Evolutionary conservation across 2,797 vertebrate genomes (phyloP).

Genomic region (Anniella stebbinsi): DNA sequence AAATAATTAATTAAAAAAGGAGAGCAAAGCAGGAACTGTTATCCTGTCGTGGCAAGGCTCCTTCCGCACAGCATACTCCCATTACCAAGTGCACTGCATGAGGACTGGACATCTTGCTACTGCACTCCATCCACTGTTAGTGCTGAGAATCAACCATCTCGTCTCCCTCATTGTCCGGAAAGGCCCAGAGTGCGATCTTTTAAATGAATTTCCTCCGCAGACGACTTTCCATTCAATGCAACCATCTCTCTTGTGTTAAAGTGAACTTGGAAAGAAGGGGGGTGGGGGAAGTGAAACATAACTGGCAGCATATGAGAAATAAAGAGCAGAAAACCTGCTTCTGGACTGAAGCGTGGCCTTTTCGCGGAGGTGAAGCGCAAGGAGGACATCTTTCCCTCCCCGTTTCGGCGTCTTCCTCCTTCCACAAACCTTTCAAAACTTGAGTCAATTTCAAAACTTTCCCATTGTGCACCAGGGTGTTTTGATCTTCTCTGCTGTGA

Average conservation of each 20-base stretch:
- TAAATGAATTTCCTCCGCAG: background rate
- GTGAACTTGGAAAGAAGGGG: background rate
- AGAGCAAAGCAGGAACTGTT: background rate
- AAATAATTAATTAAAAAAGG: background rate
- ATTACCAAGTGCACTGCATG: too few relatives aligned
- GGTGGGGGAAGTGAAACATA: conserved; percentile 27
- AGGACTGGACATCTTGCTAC: too few relatives aligned
- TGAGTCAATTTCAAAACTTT: conserved; percentile 22
- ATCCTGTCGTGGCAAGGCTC: too few relatives aligned
- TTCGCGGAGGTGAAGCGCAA: background rate
- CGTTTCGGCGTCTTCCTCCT: background rate
- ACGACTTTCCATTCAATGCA: conserved; percentile 15
- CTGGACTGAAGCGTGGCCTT: background rate
- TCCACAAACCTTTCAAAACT: conserved; percentile 5
- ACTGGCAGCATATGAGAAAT: conserved; percentile 23
- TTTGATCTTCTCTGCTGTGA: conserved; percentile 41
- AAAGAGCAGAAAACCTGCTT: conserved; percentile 11
- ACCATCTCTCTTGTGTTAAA: background rate
- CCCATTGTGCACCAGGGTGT: background rate
- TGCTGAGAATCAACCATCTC: background rate
- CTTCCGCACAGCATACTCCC: too few relatives aligned
- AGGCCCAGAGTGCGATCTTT: background rate
- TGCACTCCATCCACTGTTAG: background rate
- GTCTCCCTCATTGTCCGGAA: background rate
- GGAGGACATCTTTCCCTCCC: background rate